Evolutionary conservation across 2,888 invertebrate species (phyloP).

Genomic region (Ditylenchus weischeri): DNA sequence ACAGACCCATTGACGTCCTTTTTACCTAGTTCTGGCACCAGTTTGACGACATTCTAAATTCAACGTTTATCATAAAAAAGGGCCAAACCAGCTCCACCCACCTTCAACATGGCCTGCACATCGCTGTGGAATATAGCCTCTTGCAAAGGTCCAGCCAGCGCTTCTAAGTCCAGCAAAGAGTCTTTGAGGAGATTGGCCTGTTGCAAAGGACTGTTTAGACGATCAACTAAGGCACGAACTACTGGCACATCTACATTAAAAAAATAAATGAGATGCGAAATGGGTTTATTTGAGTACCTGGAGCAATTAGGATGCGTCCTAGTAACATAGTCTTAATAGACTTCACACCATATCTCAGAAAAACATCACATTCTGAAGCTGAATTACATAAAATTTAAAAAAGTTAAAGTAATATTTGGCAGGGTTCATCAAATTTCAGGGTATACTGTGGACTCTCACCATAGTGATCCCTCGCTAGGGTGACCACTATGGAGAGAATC

Average conservation of each 20-base stretch:
- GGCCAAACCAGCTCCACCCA: neutral
- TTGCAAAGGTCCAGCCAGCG: slow-evolving; percentile 42
- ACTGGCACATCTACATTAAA: slow-evolving; percentile 34
- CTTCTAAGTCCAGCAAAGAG: slow-evolving; percentile 36
- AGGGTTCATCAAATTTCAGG: too few relatives aligned
- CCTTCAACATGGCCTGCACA: slow-evolving; percentile 43
- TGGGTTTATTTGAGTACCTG: neutral
- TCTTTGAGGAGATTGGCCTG: slow-evolving; percentile 36
- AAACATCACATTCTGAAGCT: too few relatives aligned
- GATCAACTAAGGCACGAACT: slow-evolving; percentile 39
- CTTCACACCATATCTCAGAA: too few relatives aligned
- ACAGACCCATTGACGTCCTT: slow-evolving; percentile 6
- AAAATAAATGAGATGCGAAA: too few relatives aligned
- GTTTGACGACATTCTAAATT: slow-evolving; percentile 5
- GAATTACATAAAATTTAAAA: too few relatives aligned
- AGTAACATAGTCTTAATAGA: neutral
- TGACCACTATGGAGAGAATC: too few relatives aligned
- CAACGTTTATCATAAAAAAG: neutral
- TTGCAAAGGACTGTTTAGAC: slow-evolving; percentile 40
- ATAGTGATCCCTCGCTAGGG: too few relatives aligned
- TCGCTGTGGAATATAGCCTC: slow-evolving; percentile 44
- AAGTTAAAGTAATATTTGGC: too few relatives aligned
- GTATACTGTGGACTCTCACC: too few relatives aligned
- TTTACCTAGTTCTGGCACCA: neutral
- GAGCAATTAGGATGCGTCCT: neutral